Percentiles rank a stretch among this genome's conserved stretches.
Conservation (phyloP, 2,113 vertebrate species). For the Aythya baeri region DNA sequence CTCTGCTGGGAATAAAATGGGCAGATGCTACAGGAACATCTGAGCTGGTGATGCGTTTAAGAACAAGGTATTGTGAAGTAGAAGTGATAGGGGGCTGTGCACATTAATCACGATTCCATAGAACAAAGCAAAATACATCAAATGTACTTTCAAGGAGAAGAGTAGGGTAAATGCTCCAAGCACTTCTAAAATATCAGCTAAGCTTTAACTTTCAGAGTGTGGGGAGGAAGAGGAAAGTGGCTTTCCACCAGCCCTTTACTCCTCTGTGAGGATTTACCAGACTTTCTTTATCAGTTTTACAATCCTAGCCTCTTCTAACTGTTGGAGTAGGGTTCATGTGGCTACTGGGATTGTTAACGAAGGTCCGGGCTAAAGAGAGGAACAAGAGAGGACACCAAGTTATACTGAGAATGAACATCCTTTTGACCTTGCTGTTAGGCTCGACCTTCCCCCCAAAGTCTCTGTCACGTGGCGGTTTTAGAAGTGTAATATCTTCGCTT, state of each 20-base stretch:
- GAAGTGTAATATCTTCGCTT: fast-evolving
- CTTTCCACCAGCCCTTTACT: not conserved
- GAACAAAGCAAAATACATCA: not conserved
- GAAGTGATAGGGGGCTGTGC: not conserved
- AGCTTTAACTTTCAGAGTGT: not conserved
- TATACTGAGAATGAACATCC: not conserved
- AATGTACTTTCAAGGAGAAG: not conserved
- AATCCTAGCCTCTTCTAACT: not conserved
- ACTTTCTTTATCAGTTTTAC: not conserved
- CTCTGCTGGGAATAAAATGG: not conserved
- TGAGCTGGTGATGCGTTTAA: not conserved
- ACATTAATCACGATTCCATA: not conserved
- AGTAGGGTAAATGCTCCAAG: not conserved
- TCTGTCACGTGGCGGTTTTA: not conserved
- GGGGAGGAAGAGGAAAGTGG: not conserved
- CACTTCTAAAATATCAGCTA: not conserved
- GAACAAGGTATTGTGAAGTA: not conserved
- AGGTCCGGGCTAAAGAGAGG: not conserved
- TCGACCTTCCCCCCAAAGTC: not conserved
- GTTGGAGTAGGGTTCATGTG: not conserved
- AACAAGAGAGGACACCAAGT: not conserved
- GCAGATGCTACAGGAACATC: not conserved
- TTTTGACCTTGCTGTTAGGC: not conserved
- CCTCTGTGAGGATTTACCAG: not conserved
- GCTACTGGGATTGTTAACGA: not conserved